phyloP scores from a whole-genome alignment of 1,140 invertebrate genomes.

The Zaprionus inermis region DNA sequence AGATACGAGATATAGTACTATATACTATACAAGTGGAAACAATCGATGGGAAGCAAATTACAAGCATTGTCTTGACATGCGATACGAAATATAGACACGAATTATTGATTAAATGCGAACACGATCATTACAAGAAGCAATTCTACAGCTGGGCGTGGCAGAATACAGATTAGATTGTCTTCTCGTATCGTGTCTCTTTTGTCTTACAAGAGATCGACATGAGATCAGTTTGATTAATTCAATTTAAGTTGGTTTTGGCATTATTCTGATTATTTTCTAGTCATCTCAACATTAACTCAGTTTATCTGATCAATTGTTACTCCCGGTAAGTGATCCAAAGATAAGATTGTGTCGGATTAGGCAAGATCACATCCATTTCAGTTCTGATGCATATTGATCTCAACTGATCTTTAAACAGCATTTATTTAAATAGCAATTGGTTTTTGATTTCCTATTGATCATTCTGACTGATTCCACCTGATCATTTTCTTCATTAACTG shows the following conservation, averaged over 20 bases:
- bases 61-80: conserved; percentile 33
- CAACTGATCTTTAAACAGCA: too few species aligned
- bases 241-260: not conserved
- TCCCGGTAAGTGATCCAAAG: not conserved
- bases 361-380: not conserved
- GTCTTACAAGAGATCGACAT: conserved; percentile 2
- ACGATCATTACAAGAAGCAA: conserved; percentile 55
- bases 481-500: too few species aligned
- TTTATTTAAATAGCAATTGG: too few species aligned
- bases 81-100: conserved; percentile 48
- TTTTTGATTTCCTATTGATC: too few species aligned
- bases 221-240: not conserved
- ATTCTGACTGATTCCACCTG: too few species aligned
- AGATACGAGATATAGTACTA: conserved; percentile 2
- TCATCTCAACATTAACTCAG: not conserved
- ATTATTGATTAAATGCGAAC: conserved; percentile 65
- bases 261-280: not conserved
- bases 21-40: not conserved
- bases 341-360: too few species aligned
- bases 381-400: too few species aligned
- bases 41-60: conserved; percentile 65
- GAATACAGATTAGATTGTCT: not conserved
- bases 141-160: not conserved
- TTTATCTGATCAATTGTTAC: not conserved
- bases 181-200: not conserved